Percentiles rank a stretch among this genome's conserved stretches.
Conservation (phyloP, 2,113 vertebrate species). For the Physeter macrocephalus region DNA sequence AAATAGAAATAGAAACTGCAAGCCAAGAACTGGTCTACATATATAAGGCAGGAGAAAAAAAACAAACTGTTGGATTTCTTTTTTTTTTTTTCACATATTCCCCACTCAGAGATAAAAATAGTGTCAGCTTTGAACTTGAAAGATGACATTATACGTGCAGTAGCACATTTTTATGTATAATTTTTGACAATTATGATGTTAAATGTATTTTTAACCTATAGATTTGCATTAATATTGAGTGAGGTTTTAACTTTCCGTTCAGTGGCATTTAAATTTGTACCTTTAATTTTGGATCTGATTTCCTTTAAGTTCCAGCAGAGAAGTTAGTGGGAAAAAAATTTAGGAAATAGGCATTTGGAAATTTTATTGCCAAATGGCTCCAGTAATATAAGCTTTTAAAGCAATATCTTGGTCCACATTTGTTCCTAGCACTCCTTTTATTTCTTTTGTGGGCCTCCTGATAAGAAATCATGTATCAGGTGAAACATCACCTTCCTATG, state of each 20-base stretch:
- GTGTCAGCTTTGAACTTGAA: constrained; percentile 49
- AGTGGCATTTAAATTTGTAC: constrained; percentile 52
- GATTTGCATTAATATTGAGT: constrained; percentile 51
- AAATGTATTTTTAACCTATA: constrained; percentile 55
- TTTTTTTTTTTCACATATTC: constrained; percentile 4
- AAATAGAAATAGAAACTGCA: constrained; percentile 5
- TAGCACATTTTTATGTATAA: constrained; percentile 52
- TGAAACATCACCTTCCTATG: background rate
- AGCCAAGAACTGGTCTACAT: constrained; percentile 41
- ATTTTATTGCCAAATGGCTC: constrained; percentile 22
- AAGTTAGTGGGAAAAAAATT: background rate
- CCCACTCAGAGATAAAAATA: constrained; percentile 50
- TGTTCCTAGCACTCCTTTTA: background rate
- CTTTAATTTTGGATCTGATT: constrained; percentile 36
- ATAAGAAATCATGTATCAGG: background rate
- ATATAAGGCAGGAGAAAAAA: background rate
- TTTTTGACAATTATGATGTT: constrained; percentile 52
- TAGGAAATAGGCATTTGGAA: background rate
- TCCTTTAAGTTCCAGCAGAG: constrained; percentile 13
- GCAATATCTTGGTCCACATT: background rate
- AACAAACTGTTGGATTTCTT: background rate
- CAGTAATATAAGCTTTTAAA: background rate
- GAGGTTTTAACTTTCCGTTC: background rate
- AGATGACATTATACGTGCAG: constrained; percentile 50
- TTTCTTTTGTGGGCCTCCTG: background rate